Evolutionary conservation across 1,140 invertebrate genomes (phyloP).

Genomic region (Microplitis mediator): DNA sequence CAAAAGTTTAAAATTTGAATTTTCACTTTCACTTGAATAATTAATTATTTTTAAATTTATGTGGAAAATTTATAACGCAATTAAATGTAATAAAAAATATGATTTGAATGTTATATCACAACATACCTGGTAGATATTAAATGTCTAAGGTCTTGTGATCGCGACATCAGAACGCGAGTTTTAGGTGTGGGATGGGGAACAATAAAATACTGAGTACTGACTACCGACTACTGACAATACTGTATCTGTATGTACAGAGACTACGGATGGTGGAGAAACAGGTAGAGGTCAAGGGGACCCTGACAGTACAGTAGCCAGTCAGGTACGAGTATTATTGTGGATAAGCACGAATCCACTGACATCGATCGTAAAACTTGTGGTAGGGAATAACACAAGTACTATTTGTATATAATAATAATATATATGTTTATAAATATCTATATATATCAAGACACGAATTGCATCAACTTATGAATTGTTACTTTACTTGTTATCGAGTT

Average conservation of each 20-base stretch:
- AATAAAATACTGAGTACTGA: too few relatives aligned
- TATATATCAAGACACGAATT: too few relatives aligned
- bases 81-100: not conserved
- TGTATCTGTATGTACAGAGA: not conserved
- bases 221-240: not conserved
- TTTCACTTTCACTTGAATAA: too few relatives aligned
- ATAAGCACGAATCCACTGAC: slow-evolving; percentile 6
- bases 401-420: not conserved
- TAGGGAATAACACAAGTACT: not conserved
- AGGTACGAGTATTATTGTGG: slow-evolving; percentile 3
- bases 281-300: slow-evolving; percentile 15
- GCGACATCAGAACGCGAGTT: not conserved
- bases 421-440: too few relatives aligned
- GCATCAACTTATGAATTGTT: too few relatives aligned
- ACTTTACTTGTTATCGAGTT: too few relatives aligned
- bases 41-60: not conserved
- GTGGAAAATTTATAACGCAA: not conserved
- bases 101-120: not conserved
- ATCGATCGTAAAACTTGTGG: slow-evolving; percentile 9
- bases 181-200: too few relatives aligned
- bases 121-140: slow-evolving; percentile 17
- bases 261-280: not conserved
- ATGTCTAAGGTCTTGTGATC: not conserved
- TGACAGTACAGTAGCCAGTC: slow-evolving; percentile 3
- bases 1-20: too few relatives aligned